A percentile compares a stretch with the other conserved stretches of the same genome.
Conservation (phyloP, 2,888 invertebrate species). For the Pyralis farinalis region DNA sequence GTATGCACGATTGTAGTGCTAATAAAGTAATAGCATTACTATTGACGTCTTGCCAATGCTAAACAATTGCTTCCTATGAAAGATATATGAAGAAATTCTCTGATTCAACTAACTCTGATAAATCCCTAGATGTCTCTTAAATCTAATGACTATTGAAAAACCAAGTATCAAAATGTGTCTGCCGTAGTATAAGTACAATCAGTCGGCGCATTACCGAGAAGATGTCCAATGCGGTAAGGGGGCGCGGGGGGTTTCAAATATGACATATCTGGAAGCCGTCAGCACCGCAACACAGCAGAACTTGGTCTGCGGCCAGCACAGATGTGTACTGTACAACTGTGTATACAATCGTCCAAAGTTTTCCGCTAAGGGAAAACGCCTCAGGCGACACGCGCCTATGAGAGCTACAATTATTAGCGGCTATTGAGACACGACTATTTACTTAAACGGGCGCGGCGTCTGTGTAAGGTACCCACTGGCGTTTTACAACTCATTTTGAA, state of each 20-base stretch:
- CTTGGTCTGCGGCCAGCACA: slow-evolving; percentile 73
- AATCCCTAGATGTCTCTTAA: too few relatives aligned
- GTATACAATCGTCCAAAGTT: slow-evolving; percentile 51
- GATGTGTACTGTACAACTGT: slow-evolving; percentile 46
- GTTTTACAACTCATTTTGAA: neutral
- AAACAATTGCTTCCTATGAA: too few relatives aligned
- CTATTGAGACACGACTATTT: slow-evolving; percentile 73
- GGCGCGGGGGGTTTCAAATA: slow-evolving; percentile 53
- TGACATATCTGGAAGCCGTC: slow-evolving; percentile 75
- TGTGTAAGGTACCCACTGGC: slow-evolving; percentile 1
- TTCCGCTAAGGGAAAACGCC: slow-evolving; percentile 57
- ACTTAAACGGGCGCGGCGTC: slow-evolving; percentile 43
- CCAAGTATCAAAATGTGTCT: slow-evolving; percentile 31
- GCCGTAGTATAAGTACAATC: slow-evolving; percentile 43
- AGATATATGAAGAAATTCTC: too few relatives aligned
- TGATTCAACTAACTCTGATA: too few relatives aligned
- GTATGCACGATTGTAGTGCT: too few relatives aligned
- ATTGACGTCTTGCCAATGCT: too few relatives aligned
- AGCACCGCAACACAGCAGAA: slow-evolving; percentile 68
- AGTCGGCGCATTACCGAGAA: slow-evolving; percentile 54
- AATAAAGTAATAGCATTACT: too few relatives aligned
- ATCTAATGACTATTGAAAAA: too few relatives aligned
- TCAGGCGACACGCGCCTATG: slow-evolving; percentile 56
- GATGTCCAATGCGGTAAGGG: slow-evolving; percentile 49
- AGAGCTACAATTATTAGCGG: slow-evolving; percentile 59